Conservation (phyloP, 2,797 vertebrate species). For the Diplodus sargus region DNA sequence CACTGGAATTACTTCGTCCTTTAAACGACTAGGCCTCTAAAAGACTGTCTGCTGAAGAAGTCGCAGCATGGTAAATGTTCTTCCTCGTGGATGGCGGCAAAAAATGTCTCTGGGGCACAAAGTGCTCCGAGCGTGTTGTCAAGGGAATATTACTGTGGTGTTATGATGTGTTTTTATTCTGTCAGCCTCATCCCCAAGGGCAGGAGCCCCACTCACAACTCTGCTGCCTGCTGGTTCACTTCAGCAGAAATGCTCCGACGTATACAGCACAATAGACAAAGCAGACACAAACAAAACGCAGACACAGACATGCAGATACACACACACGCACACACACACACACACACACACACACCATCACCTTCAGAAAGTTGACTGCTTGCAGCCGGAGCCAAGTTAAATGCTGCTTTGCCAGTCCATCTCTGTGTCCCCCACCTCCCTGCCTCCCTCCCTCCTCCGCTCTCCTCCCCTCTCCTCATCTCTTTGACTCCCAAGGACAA, state of each 20-base stretch:
- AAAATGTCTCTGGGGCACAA: constrained; percentile 71
- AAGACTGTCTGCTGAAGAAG: constrained; percentile 55
- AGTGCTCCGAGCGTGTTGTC: constrained; percentile 73
- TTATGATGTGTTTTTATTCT: constrained; percentile 80
- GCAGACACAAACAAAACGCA: constrained; percentile 27
- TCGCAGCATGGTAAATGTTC: constrained; percentile 61
- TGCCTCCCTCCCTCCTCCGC: constrained; percentile 29
- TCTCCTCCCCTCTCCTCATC: constrained; percentile 64
- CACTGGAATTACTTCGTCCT: constrained; percentile 5
- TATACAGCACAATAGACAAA: constrained; percentile 41
- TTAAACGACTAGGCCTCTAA: constrained; percentile 49
- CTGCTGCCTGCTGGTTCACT: constrained; percentile 74
- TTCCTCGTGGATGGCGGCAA: constrained; percentile 53
- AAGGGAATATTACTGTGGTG: constrained; percentile 76
- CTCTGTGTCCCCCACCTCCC: constrained; percentile 38
- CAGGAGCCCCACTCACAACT: constrained; percentile 66
- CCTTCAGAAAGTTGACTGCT: constrained; percentile 71
- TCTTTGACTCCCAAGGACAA: constrained; percentile 83
- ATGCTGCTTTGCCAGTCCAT: constrained; percentile 70
- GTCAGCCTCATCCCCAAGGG: constrained; percentile 76
- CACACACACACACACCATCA: constrained; percentile 42
- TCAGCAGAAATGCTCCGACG: constrained; percentile 64
- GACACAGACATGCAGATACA: constrained; percentile 8
- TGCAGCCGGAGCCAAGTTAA: constrained; percentile 73
- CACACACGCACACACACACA: constrained; percentile 11